Evolutionary conservation across 2,113 vertebrate species (phyloP).

Genomic region (Brachirus orientalis): DNA sequence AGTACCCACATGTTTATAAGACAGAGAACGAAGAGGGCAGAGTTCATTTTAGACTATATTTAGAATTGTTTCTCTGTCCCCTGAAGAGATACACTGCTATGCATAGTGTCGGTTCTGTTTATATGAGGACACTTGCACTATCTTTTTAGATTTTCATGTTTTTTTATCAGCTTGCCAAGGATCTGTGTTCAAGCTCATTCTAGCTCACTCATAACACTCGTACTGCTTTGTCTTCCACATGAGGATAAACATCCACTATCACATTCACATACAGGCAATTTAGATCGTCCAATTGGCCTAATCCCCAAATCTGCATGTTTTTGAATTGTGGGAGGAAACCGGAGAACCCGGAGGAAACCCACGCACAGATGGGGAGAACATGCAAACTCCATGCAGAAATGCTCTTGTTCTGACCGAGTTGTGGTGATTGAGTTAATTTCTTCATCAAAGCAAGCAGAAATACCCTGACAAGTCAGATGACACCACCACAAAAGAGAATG

Average conservation of each 20-base stretch:
- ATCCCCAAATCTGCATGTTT: no score
- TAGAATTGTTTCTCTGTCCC: slow-evolving; percentile 45
- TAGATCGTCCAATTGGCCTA: no score
- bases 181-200: neutral
- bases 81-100: slow-evolving; percentile 50
- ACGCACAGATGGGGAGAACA: no score
- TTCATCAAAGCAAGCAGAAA: neutral
- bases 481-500: neutral
- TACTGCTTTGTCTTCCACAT: no score
- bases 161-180: slow-evolving; percentile 1
- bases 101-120: slow-evolving; percentile 49
- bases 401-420: no score
- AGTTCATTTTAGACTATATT: slow-evolving; percentile 57
- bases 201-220: no score
- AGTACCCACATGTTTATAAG: slow-evolving; percentile 39
- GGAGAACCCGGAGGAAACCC: no score
- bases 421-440: neutral
- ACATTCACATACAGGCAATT: no score
- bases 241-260: no score
- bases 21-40: slow-evolving; percentile 32
- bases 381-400: no score
- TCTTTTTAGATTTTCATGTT: slow-evolving; percentile 40
- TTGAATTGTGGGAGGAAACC: no score
- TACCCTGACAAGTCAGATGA: neutral
- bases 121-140: slow-evolving; percentile 34